Evolutionary conservation across 2,113 vertebrate species (phyloP), one percentile per base, ranked within the genome.

Genomic region (Pollimyrus isidori): DNA sequence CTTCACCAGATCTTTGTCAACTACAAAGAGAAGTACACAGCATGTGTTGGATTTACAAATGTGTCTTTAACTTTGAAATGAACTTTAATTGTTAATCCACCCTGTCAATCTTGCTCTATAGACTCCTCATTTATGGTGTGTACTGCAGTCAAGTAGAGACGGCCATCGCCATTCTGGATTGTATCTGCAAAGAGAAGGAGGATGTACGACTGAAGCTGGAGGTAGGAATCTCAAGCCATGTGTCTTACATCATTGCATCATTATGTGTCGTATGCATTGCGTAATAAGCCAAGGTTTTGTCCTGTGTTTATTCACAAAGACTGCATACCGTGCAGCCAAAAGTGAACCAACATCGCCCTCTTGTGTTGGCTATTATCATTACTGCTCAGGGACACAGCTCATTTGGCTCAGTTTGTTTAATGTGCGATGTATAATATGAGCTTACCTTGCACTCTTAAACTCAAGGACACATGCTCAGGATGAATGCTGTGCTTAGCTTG

Each of bases 61-160:
- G 50, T 3, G 1, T 23, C 46, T 23, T 50, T 26, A 13, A 26
- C 7, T 30, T 35, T 42, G 23, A 73, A 15, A 73, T 30, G 10
- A 80, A 39, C 17, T 80, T 52, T 11, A 65, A 19, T 35, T 35
- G 83, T 53, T 46, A 49, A 53, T 23, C 17, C 30, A 87, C 19
- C 85, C 17, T 4, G 88, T 56, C 48, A 69, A 49, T 3, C 7
- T 45, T 19, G 39, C 49, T 49, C 23, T 6, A 9, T 87, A 98
- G 98, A 87, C 92, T 99, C 92, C 96, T 98, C 90, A 96, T 98
- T 93, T 99, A 99, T 84, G 97, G 98, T 11, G 95, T 97, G 13
- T 99, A 99, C 94, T 98, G 98, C 95, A 98, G 98, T 90, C 97
- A 92, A 49, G 98, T 99, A 93, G 98, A 99, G 92, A 94, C 91